Evolutionary conservation across 2,888 invertebrate species (phyloP).

Genomic region (Troides oblongomaculatus): DNA sequence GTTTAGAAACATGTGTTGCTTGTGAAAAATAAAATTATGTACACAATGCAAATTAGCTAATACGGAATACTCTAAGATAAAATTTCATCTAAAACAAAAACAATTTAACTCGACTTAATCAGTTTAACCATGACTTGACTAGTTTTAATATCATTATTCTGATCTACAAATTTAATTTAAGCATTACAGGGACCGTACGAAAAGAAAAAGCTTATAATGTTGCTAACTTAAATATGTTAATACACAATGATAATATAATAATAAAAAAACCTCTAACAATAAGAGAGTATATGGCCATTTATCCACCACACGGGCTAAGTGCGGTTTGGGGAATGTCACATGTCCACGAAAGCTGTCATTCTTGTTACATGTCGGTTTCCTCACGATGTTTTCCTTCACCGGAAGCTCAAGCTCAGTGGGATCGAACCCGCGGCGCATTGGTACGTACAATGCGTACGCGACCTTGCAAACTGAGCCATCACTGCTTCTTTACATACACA

Average conservation of each 20-base stretch:
- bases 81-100: conserved; percentile 13
- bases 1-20: not conserved
- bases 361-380: no score
- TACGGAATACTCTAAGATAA: not conserved
- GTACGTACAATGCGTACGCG: no score
- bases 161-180: conserved; percentile 2
- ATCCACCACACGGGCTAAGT: no score
- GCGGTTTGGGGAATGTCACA: no score
- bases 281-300: no score
- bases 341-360: no score
- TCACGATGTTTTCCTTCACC: no score
- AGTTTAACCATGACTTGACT: conserved; percentile 11
- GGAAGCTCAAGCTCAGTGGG: no score
- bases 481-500: conserved; percentile 7
- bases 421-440: no score
- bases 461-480: no score
- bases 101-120: conserved; percentile 9
- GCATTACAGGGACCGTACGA: not conserved
- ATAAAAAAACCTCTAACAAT: no score
- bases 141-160: conserved; percentile 17
- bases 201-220: not conserved
- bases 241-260: conserved; percentile 10
- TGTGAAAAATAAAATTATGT: not conserved
- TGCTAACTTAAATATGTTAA: conserved; percentile 23
- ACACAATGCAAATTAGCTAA: not conserved